A percentile compares a stretch with the other conserved stretches of the same genome.
Conservation (phyloP, 2,888 invertebrate genomes). For the Lasioglossum marginatum region DNA sequence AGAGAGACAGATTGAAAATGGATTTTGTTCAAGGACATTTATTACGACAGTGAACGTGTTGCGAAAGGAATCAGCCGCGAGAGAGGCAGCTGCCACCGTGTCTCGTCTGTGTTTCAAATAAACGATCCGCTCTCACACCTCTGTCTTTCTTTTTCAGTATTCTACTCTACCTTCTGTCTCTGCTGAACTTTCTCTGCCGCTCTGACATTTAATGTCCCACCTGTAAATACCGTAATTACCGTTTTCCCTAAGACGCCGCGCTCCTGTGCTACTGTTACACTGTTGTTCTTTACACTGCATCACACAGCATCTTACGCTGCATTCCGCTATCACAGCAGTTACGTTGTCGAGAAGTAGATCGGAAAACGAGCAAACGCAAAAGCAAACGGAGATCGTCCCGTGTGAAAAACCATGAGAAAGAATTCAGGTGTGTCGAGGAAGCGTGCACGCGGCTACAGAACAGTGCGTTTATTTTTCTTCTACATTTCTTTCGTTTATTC, state of each 20-base stretch:
- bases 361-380: constrained; percentile 14
- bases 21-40: background rate
- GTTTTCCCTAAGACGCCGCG: background rate
- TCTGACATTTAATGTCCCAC: constrained; percentile 13
- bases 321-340: constrained; percentile 74
- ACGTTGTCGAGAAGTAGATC: constrained; percentile 60
- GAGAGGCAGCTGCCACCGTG: constrained; percentile 25
- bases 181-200: constrained; percentile 23
- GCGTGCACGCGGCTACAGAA: constrained; percentile 47
- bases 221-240: background rate
- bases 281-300: background rate
- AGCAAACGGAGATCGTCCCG: background rate
- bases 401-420: background rate
- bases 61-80: background rate
- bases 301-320: background rate
- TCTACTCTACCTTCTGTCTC: constrained; percentile 41
- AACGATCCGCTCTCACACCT: constrained; percentile 36
- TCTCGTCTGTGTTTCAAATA: constrained; percentile 49
- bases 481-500: constrained; percentile 37
- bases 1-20: background rate
- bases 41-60: background rate
- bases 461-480: constrained; percentile 42
- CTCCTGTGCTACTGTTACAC: background rate
- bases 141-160: constrained; percentile 47
- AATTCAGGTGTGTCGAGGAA: constrained; percentile 13